Evolutionary conservation across 2,797 vertebrate species (phyloP), one percentile per base, ranked within the genome.

Genomic region (Petrocephalus sullivani): DNA sequence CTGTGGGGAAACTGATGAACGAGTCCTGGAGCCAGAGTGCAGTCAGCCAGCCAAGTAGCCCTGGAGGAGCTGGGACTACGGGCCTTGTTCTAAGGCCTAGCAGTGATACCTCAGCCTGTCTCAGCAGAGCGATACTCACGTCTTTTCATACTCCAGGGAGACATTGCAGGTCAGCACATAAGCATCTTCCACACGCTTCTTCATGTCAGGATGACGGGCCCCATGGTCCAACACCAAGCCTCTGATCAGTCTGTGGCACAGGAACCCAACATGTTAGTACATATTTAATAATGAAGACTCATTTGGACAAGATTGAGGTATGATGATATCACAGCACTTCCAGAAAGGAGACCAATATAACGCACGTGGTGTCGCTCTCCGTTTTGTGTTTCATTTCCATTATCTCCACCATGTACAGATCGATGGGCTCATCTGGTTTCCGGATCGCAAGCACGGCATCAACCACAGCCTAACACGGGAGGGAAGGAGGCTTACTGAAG

Each of bases 321-420:
- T 19, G 28, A 23, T 37, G 12, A 58, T 6, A 37, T n/a, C 28
- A 3, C 21, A 86, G 37, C 10, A 10, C 53, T 8, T 33, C 58
- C 23, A 3, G 54, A 33, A 37, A 28, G 12, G 84, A 16, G 5
- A 33, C 9, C 53, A 9, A 7, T 12, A 28, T 2, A 83, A 88
- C 98, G 95, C 91, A 99, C 98, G 96, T 95, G 89, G 98, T 99
- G 90, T 99, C 98, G 0, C 97, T 98, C 92, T 99, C 98, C 0
- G 97, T 98, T 94, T 98, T 99, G 92, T 99, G 98, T 89, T 97
- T 99, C 98, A 99, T 99, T 93, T 99, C 98, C 97, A 99, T 99
- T 85, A 99, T 98, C 91, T 99, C 98, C 91, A 99, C 97, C 98
- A 99, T 99, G 94, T 95, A 98, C 54, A 99, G 95, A 91, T 99